Evolutionary conservation across 2,888 invertebrate genomes (phyloP).

Genomic region (Megamerina dolium): DNA sequence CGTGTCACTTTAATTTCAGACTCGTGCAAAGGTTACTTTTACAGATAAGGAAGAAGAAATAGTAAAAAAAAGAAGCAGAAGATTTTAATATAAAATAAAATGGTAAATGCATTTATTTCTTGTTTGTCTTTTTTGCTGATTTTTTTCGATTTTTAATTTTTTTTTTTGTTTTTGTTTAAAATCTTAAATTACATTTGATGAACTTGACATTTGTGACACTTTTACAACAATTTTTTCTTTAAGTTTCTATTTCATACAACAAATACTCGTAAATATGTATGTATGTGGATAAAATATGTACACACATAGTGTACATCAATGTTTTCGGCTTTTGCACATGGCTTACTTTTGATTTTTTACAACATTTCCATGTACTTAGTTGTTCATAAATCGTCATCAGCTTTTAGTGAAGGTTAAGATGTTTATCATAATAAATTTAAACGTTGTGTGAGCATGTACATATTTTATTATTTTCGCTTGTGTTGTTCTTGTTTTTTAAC

Average conservation of each 20-base stretch:
- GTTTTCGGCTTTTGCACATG: not conserved
- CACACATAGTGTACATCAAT: too few species aligned
- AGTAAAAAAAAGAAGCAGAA: too few species aligned
- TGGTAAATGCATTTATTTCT: not conserved
- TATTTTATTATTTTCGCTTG: not conserved
- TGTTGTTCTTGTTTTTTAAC: too few species aligned
- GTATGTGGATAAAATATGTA: not conserved
- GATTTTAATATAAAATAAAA: too few species aligned
- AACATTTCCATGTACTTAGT: not conserved
- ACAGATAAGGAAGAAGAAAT: too few species aligned
- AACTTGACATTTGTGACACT: slow-evolving; percentile 1
- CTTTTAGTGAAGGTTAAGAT: too few species aligned
- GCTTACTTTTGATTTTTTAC: not conserved
- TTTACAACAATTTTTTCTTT: too few species aligned
- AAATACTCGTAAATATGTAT: too few species aligned
- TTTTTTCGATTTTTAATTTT: not conserved
- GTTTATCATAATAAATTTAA: not conserved
- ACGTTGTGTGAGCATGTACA: not conserved
- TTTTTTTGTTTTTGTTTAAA: not conserved
- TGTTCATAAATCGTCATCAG: not conserved
- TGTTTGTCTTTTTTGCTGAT: not conserved
- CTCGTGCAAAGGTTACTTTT: too few species aligned
- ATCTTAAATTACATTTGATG: not conserved
- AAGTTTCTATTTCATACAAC: too few species aligned
- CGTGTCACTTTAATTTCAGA: too few species aligned